Evolutionary conservation across 2,888 invertebrate genomes (phyloP).

Genomic region (Trichogramma dendrolimi): DNA sequence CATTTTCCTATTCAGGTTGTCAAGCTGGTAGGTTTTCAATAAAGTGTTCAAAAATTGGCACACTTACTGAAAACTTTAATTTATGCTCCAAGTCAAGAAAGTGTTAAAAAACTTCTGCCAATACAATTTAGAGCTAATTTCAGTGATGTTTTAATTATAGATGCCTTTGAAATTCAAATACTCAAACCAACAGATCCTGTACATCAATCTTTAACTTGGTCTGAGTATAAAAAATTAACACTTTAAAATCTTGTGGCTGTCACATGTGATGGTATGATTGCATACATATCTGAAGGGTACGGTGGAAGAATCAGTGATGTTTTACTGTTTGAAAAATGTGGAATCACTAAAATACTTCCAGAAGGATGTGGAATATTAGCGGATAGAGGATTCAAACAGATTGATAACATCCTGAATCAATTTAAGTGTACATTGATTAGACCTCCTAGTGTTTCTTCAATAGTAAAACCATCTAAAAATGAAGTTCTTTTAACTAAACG

Average conservation of each 20-base stretch:
- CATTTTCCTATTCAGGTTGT: conserved; percentile 15
- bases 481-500: conserved; percentile 32
- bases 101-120: conserved; percentile 25
- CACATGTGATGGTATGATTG: conserved; percentile 41
- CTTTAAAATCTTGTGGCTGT: conserved; percentile 39
- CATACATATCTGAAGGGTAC: conserved; percentile 42
- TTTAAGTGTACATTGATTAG: conserved; percentile 27
- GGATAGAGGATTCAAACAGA: conserved; percentile 33
- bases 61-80: conserved; percentile 17
- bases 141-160: conserved; percentile 35
- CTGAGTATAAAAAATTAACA: conserved; percentile 39
- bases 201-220: conserved; percentile 37
- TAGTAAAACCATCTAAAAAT: conserved; percentile 22
- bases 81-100: conserved; percentile 15
- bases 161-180: conserved; percentile 40
- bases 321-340: conserved; percentile 29
- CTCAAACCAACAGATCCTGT: conserved; percentile 37
- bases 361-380: conserved; percentile 29
- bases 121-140: conserved; percentile 31
- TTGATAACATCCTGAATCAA: conserved; percentile 27
- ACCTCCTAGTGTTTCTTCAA: conserved; percentile 29
- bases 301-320: conserved; percentile 39
- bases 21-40: conserved; percentile 18
- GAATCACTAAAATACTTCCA: conserved; percentile 29
- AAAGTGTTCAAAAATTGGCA: conserved; percentile 13